Percentiles rank a stretch among this genome's conserved stretches.
These are phyloP conservation scores for Procambarus clarkii DNA, from an alignment of 1,140 invertebrate genomes.

Conservation along the genomic window DNA sequence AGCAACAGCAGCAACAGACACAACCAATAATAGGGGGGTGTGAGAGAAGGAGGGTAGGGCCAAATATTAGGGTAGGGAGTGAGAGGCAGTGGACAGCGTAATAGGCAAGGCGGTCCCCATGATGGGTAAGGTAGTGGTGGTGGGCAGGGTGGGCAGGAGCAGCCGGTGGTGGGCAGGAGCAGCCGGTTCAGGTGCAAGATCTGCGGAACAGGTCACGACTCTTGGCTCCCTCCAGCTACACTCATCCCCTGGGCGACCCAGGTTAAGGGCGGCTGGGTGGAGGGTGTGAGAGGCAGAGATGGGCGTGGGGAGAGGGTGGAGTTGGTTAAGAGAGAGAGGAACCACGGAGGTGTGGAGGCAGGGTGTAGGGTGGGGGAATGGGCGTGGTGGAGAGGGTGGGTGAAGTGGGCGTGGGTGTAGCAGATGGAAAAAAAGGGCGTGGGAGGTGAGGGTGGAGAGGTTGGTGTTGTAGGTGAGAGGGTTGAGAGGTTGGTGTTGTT, in stretches of 20 bases:
- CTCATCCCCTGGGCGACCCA: slow-evolving; percentile 18
- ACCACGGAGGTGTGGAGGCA: not conserved
- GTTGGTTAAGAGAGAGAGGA: not conserved
- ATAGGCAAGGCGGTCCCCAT: slow-evolving; percentile 24
- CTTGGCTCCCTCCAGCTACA: slow-evolving; percentile 10
- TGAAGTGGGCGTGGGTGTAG: too few species aligned
- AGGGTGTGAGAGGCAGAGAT: not conserved
- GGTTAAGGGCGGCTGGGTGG: too few species aligned
- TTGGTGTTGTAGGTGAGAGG: too few species aligned
- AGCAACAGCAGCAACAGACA: not conserved
- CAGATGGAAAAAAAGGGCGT: too few species aligned
- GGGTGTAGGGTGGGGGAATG: not conserved
- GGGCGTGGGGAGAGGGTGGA: not conserved
- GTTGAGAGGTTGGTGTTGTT: too few species aligned
- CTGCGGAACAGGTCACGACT: slow-evolving; percentile 39
- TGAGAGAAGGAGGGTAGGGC: too few species aligned
- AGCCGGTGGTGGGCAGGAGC: not conserved
- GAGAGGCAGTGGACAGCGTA: slow-evolving; percentile 11
- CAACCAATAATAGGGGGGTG: too few species aligned
- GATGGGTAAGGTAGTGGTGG: not conserved
- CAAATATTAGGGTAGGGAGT: not conserved
- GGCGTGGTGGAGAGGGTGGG: too few species aligned
- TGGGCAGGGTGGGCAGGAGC: slow-evolving; percentile 1
- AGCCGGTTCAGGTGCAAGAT: slow-evolving; percentile 30
- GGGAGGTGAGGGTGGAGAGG: too few species aligned